A percentile compares a stretch with the other conserved stretches of the same genome.
Evolutionary conservation across 2,113 vertebrate species (phyloP).

Genomic region (Nycticorax nycticorax): DNA sequence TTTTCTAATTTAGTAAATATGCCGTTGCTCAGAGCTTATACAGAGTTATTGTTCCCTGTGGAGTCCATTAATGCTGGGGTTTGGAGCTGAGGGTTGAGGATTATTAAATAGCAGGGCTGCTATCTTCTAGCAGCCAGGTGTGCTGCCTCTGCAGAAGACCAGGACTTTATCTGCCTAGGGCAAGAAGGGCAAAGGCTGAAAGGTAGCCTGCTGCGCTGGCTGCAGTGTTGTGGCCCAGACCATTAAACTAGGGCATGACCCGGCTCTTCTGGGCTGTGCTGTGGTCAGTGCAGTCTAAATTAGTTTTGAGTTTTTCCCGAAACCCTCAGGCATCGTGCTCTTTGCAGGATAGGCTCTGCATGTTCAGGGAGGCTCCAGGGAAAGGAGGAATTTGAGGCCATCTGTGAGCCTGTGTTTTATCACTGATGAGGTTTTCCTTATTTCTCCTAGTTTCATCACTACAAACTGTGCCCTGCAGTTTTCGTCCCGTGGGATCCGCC

Average conservation of each 20-base stretch:
- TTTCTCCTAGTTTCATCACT: constrained; percentile 84
- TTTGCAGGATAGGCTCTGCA: not conserved
- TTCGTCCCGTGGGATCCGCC: constrained; percentile 89
- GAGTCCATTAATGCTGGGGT: not conserved
- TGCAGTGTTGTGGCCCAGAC: not conserved
- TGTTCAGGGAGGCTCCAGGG: not conserved
- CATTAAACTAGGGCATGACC: not conserved
- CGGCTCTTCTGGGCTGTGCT: not conserved
- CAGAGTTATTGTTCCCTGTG: rapidly evolving
- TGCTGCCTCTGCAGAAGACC: not conserved
- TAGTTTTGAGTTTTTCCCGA: not conserved
- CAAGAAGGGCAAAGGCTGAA: not conserved
- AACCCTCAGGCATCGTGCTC: rapidly evolving
- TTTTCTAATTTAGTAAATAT: not conserved
- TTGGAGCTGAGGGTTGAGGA: not conserved
- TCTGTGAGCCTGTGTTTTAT: not conserved
- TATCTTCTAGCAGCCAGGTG: not conserved
- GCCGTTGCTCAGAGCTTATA: not conserved
- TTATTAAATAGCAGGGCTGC: not conserved
- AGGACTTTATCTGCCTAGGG: not conserved
- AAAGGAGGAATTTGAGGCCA: not conserved
- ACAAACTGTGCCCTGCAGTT: constrained; percentile 93
- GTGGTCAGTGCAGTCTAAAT: not conserved
- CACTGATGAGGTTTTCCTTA: not conserved
- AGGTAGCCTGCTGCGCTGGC: not conserved